Percentiles rank a stretch among this genome's conserved stretches.
phyloP scores from a whole-genome alignment of 2,888 invertebrate genomes.

The Augochlorella aurata region DNA sequence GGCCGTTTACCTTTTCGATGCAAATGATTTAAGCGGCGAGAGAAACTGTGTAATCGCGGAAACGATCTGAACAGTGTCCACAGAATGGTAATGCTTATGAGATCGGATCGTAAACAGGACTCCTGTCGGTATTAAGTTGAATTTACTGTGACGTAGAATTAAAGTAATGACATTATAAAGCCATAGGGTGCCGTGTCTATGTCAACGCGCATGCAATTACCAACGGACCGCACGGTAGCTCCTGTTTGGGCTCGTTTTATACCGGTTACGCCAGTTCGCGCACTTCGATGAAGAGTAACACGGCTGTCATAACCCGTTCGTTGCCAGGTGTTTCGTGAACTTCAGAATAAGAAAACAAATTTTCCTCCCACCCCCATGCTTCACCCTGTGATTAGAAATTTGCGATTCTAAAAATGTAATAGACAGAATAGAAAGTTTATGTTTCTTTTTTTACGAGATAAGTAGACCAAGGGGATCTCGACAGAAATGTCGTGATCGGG shows the following conservation, averaged over 20 bases:
- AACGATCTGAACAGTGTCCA: neutral
- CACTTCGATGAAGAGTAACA: constrained; percentile 22
- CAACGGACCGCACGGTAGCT: constrained; percentile 1
- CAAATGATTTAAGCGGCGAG: neutral
- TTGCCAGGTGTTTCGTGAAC: too few relatives aligned
- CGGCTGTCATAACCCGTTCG: neutral
- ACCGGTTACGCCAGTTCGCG: constrained; percentile 36
- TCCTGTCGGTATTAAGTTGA: constrained; percentile 23
- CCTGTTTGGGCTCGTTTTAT: constrained; percentile 21
- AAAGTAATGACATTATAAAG: constrained; percentile 38
- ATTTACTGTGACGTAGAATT: constrained; percentile 32
- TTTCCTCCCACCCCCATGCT: too few relatives aligned
- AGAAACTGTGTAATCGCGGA: neutral
- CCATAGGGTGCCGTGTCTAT: constrained; percentile 27
- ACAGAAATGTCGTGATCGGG: too few relatives aligned
- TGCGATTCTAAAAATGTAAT: too few relatives aligned
- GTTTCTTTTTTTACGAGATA: too few relatives aligned
- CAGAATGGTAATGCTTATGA: neutral
- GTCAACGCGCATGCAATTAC: constrained; percentile 28
- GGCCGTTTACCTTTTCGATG: neutral
- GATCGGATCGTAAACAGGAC: neutral
- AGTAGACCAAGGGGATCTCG: too few relatives aligned
- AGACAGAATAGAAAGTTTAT: too few relatives aligned
- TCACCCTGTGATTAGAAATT: too few relatives aligned
- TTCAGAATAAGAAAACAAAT: too few relatives aligned